A percentile compares a stretch with the other conserved stretches of the same genome.
Conservation (phyloP, 2,888 invertebrate species). For the Caenorhabditis becei region DNA sequence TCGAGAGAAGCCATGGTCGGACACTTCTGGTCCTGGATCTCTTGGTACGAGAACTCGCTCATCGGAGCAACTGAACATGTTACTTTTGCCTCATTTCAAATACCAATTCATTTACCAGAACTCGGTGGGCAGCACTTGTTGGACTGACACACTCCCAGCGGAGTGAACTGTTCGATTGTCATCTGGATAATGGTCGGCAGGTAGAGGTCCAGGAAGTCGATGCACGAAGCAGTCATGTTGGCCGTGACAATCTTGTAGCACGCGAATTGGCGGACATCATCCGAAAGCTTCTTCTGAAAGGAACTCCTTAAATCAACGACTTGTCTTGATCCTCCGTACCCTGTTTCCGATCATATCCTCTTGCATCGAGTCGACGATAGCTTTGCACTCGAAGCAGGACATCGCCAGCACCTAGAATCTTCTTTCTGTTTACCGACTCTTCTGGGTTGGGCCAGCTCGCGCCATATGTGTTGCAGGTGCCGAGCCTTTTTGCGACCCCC, state of each 20-base stretch:
- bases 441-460: not conserved
- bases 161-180: slow-evolving; percentile 72
- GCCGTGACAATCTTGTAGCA: slow-evolving; percentile 70
- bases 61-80: slow-evolving; percentile 8
- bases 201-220: slow-evolving; percentile 75
- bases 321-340: slow-evolving; percentile 37
- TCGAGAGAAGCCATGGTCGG: slow-evolving; percentile 37
- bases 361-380: slow-evolving; percentile 59
- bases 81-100: not conserved
- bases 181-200: slow-evolving; percentile 75
- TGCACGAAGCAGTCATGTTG: slow-evolving; percentile 71
- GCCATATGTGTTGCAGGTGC: slow-evolving; percentile 41
- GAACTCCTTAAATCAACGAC: not conserved
- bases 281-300: slow-evolving; percentile 68
- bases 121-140: slow-evolving; percentile 64
- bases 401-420: slow-evolving; percentile 54
- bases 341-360: slow-evolving; percentile 57
- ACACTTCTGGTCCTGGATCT: slow-evolving; percentile 42
- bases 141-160: slow-evolving; percentile 65
- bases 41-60: slow-evolving; percentile 25
- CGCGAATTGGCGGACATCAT: slow-evolving; percentile 67
- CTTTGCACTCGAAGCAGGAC: slow-evolving; percentile 72
- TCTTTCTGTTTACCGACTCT: slow-evolving; percentile 1
- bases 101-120: slow-evolving; percentile 63
- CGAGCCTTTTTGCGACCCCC: slow-evolving; percentile 6